Conservation (phyloP, 1,140 invertebrate species). For the Patella vulgata region DNA sequence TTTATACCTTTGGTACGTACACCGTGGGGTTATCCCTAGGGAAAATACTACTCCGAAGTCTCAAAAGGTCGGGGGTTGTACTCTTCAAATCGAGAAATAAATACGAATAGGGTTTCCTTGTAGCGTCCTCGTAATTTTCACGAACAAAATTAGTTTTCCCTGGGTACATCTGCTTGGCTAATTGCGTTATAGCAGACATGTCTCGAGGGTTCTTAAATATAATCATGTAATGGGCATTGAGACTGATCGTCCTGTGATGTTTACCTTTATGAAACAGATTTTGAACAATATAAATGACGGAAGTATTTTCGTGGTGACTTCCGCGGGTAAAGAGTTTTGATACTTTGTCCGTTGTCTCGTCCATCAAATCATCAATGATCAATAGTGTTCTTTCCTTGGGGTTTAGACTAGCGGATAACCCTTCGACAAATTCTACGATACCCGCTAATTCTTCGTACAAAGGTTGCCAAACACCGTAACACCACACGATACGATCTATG, state of each 20-base stretch:
- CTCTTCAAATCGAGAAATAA: constrained; percentile 29
- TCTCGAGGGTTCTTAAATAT: constrained; percentile 32
- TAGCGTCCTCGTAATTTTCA: constrained; percentile 21
- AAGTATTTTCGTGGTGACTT: constrained; percentile 19
- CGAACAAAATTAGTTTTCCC: constrained; percentile 14
- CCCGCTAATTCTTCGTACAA: background rate
- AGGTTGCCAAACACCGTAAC: constrained; percentile 26
- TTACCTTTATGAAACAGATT: constrained; percentile 31
- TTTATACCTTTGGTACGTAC: constrained; percentile 12
- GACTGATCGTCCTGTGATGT: constrained; percentile 29
- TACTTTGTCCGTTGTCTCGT: constrained; percentile 10
- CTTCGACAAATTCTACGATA: constrained; percentile 12
- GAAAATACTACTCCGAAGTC: constrained; percentile 20
- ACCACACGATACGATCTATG: constrained; percentile 24
- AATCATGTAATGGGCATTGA: constrained; percentile 34
- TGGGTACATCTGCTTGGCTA: constrained; percentile 21
- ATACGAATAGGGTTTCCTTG: constrained; percentile 19
- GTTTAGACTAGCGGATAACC: background rate
- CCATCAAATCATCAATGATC: constrained; percentile 29
- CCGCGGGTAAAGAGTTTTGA: constrained; percentile 26
- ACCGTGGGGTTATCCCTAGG: background rate
- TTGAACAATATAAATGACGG: constrained; percentile 26
- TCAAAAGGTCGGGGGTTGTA: constrained; percentile 13
- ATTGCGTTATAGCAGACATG: background rate
- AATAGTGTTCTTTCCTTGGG: background rate